Conservation (phyloP, 53 echinoderm and acorn worm genomes). For the Temnopleurus reevesii region DNA sequence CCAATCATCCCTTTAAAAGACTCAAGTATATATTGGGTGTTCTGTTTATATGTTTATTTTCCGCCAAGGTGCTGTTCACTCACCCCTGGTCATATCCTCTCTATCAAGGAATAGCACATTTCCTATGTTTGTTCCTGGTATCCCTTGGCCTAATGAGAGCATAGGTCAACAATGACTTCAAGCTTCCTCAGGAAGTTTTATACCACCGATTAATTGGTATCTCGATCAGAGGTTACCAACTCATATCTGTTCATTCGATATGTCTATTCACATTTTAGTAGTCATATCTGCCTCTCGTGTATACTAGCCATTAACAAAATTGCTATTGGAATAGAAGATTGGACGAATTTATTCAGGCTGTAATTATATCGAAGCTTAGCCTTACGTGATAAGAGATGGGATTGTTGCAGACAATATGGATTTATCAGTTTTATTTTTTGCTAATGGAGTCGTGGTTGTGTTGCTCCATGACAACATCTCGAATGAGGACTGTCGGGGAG, state of each 20-base stretch:
- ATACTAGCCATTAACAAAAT: not conserved
- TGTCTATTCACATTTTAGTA: no score
- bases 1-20: no score
- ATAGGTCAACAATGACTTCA: conserved; percentile 33
- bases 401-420: not conserved
- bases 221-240: not conserved
- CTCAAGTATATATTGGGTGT: no score
- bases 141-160: not conserved
- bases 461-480: not conserved
- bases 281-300: no score
- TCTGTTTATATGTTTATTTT: no score
- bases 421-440: not conserved
- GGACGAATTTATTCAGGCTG: no score
- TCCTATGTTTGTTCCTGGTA: conserved; percentile 30
- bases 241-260: no score
- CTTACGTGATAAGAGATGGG: not conserved
- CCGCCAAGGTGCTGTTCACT: no score
- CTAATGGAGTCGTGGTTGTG: not conserved
- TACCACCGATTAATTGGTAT: conserved; percentile 27
- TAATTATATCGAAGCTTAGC: not conserved
- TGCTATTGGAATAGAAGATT: not conserved
- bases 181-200: conserved; percentile 31
- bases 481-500: not conserved
- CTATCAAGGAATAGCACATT: not conserved
- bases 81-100: not conserved